Evolutionary conservation across 2,888 invertebrate species (phyloP), one percentile per base, ranked within the genome.

Genomic region (Caenorhabditis becei): DNA sequence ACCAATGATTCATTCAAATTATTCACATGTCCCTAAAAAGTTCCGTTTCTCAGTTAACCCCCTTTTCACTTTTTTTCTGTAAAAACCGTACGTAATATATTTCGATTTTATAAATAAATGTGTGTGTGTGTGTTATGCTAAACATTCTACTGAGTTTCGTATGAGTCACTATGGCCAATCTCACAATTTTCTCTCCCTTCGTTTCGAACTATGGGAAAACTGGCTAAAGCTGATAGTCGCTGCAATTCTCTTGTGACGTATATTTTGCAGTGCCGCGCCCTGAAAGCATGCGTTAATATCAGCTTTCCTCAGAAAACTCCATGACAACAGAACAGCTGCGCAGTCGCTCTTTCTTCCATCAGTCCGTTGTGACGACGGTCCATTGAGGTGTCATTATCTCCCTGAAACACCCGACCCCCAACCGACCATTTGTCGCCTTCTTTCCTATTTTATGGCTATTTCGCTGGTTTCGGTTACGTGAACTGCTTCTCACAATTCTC

Each of bases 11-110:
- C 16, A 23, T 51, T 51, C 20, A 23, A 24, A 11, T 14, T 1
- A 49, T 51, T 11, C 23, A n/a, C n/a, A n/a, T n/a, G n/a, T n/a
- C n/a, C n/a, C n/a, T n/a, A n/a, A n/a, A n/a, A 18, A 37, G 24
- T 51, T 37, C 49, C 47, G 32, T n/a, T 28, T n/a, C 18, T 3
- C 47, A n/a, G 47, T 63, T 49, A 59, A 41, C 16, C 41, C 16
- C 16, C 7, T 10, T 3, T 41, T 41, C 41, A 11, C 41, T 53
- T 26, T 26, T 54, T 54, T 28, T 54, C 26, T 54, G 54, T 54
- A 54, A 54, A 54, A 54, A 28, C 3, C 14, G 26, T 28, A 14
- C 16, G 14, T 54, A 32, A 7, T 10, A 32, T 32, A 32, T 32
- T 32, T 32, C 49, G n/a, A 49, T 49, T 49, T 18, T 49, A 7